A percentile compares a stretch with the other conserved stretches of the same genome.
Evolutionary conservation across 2,797 vertebrate genomes (phyloP).

Genomic region (Myoxocephalus aenaeus): DNA sequence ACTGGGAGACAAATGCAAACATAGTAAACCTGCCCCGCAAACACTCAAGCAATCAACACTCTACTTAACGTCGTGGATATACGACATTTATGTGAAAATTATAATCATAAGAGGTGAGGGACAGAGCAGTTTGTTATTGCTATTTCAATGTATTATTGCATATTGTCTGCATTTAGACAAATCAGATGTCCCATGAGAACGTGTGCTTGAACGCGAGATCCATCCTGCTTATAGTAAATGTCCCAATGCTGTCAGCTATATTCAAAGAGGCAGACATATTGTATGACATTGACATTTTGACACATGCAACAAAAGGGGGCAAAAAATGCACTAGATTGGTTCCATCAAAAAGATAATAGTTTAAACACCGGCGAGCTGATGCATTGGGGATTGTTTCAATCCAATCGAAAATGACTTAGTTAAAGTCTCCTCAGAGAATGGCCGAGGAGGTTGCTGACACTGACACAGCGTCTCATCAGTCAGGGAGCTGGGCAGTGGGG

Average conservation of each 20-base stretch:
- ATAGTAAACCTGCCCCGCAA: slow-evolving; percentile 39
- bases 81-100: slow-evolving; percentile 14
- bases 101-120: background rate
- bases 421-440: slow-evolving; percentile 37
- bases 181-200: background rate
- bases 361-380: slow-evolving; percentile 14
- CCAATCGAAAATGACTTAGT: slow-evolving; percentile 26
- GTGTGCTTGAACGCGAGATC: background rate
- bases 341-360: slow-evolving; percentile 28
- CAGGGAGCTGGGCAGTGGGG: background rate
- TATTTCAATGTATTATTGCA: background rate
- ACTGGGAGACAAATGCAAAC: slow-evolving; percentile 48
- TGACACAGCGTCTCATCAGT: slow-evolving; percentile 6
- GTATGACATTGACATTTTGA: slow-evolving; percentile 4
- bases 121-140: background rate
- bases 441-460: slow-evolving; percentile 15
- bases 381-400: slow-evolving; percentile 5
- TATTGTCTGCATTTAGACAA: background rate
- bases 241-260: background rate
- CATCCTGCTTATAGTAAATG: background rate
- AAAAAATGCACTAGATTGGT: background rate
- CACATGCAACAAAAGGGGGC: slow-evolving; percentile 5
- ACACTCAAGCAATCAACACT: slow-evolving; percentile 46
- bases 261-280: slow-evolving; percentile 14
- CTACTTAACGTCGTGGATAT: background rate